A percentile compares a stretch with the other conserved stretches of the same genome.
Evolutionary conservation across 2,113 vertebrate genomes (phyloP).

Genomic region (Ceuthmochares aereus): DNA sequence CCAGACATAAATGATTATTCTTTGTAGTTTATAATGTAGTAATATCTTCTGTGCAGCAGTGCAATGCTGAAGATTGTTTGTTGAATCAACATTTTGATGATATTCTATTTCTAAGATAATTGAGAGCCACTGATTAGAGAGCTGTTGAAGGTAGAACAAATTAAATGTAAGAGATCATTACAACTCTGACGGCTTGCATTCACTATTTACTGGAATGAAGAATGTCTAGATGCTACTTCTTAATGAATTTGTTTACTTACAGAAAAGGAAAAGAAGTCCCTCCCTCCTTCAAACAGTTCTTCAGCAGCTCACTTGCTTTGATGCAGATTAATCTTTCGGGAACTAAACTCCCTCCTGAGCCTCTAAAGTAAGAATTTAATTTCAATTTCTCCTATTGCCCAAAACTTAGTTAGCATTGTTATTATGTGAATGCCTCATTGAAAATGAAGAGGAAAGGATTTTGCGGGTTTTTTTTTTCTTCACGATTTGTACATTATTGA

Average conservation of each 20-base stretch:
- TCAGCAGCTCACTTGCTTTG: conserved; percentile 91
- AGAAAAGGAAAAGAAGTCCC: conserved; percentile 97
- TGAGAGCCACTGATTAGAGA: conserved; percentile 34
- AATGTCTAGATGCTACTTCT: neutral
- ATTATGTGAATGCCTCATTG: neutral
- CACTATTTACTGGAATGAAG: conserved; percentile 3
- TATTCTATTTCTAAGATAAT: conserved; percentile 41
- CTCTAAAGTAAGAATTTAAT: conserved; percentile 88
- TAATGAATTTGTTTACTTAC: conserved; percentile 29
- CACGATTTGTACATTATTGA: neutral
- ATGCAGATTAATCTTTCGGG: conserved; percentile 92
- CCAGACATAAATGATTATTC: neutral
- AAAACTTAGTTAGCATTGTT: neutral
- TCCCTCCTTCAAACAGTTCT: conserved; percentile 95
- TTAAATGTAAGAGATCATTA: conserved; percentile 21
- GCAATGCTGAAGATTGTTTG: neutral
- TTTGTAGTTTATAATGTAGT: neutral
- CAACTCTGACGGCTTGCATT: neutral
- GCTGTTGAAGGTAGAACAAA: conserved; percentile 2
- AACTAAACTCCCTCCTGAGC: conserved; percentile 93
- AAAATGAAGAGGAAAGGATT: neutral
- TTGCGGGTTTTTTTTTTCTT: neutral
- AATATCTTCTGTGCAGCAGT: neutral
- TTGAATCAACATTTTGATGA: conserved; percentile 54
- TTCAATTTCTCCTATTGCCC: conserved; percentile 33